These are phyloP conservation scores for Myotis yumanensis DNA, from an alignment of 2,113 vertebrate species.

Conservation along the genomic window DNA sequence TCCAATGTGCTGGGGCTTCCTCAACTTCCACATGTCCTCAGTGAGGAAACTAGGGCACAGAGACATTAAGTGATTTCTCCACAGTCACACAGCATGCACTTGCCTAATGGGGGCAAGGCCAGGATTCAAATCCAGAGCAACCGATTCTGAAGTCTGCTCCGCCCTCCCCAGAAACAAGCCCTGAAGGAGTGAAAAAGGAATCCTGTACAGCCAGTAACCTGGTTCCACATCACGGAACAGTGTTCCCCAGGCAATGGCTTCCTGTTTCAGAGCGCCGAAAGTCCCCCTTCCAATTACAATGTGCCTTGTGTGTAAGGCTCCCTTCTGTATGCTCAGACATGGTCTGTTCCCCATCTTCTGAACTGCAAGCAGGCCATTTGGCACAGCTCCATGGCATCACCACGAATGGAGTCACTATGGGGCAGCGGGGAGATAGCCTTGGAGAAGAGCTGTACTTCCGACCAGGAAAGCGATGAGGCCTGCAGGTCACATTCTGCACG, in stretches of 20 bases:
- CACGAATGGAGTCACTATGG: neutral
- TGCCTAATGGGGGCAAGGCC: neutral
- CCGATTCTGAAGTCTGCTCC: neutral
- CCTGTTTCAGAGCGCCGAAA: neutral
- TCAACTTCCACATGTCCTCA: neutral
- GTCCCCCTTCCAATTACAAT: neutral
- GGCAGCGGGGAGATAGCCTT: neutral
- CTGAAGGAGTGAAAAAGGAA: neutral
- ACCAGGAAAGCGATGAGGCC: neutral
- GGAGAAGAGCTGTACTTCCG: neutral
- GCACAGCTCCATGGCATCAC: neutral
- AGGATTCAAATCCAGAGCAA: neutral
- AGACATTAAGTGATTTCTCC: neutral
- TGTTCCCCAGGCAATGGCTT: neutral
- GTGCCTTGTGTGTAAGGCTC: neutral
- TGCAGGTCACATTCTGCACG: neutral
- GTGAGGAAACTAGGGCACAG: neutral
- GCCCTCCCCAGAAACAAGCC: fast-evolving
- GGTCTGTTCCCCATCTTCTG: neutral
- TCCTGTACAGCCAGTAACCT: fast-evolving
- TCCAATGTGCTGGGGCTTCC: fast-evolving
- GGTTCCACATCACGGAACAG: neutral
- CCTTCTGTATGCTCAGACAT: neutral
- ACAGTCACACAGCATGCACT: neutral
- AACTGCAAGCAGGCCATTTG: conserved; percentile 13